Conservation (phyloP, 2,888 invertebrate species). For the Lithosia quadra region DNA sequence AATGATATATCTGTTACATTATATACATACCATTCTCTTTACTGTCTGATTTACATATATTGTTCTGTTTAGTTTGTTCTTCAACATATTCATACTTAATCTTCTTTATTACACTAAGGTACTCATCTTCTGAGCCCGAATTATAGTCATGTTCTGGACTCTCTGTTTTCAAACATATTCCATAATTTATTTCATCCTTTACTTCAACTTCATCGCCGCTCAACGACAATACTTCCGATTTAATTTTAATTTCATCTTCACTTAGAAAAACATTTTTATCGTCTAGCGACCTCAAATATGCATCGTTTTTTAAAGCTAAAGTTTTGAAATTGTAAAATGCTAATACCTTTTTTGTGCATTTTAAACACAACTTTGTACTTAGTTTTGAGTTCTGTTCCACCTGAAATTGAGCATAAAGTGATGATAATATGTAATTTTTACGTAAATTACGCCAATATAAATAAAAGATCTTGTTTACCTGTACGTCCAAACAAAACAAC, state of each 20-base stretch:
- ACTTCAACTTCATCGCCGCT: conserved; percentile 26
- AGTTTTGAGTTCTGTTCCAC: conserved; percentile 58
- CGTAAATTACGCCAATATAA: background rate
- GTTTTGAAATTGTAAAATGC: conserved; percentile 72
- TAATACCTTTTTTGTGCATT: conserved; percentile 70
- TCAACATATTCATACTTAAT: conserved; percentile 63
- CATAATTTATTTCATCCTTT: conserved; percentile 45
- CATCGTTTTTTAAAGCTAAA: conserved; percentile 68
- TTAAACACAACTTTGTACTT: conserved; percentile 68
- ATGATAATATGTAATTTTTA: background rate
- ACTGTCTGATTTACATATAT: conserved; percentile 44
- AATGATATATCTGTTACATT: no score
- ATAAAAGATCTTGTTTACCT: conserved; percentile 58
- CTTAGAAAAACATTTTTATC: conserved; percentile 47
- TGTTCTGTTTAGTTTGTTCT: conserved; percentile 61
- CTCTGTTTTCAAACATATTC: conserved; percentile 28
- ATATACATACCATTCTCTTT: conserved; percentile 12
- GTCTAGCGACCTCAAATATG: conserved; percentile 56
- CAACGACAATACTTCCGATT: conserved; percentile 30
- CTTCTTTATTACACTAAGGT: conserved; percentile 57
- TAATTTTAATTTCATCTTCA: conserved; percentile 31
- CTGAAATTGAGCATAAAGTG: conserved; percentile 52
- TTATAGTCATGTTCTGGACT: conserved; percentile 41
- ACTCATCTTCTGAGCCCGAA: conserved; percentile 68
- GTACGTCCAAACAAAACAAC: conserved; percentile 70